Conservation (phyloP, 64 coral and sea anemone genomes). For the Porites lutea region DNA sequence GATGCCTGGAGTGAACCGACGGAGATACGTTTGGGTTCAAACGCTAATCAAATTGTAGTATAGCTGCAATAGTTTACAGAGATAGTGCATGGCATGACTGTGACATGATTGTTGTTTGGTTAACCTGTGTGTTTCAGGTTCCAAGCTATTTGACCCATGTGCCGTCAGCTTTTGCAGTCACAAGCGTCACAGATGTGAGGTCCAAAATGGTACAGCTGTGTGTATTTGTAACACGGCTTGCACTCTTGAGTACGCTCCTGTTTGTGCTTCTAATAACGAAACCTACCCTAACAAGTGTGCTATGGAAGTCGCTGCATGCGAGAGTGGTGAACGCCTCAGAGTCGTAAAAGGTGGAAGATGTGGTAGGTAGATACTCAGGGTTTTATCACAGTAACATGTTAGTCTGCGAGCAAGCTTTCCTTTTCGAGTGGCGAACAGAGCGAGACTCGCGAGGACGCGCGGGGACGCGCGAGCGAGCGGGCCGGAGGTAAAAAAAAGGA, state of each 20-base stretch:
- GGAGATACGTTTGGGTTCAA: too few relatives aligned
- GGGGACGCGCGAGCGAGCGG: too few relatives aligned
- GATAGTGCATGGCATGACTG: too few relatives aligned
- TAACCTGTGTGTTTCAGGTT: neutral
- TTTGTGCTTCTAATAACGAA: conserved; percentile 77
- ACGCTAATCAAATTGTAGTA: too few relatives aligned
- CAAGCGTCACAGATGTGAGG: conserved; percentile 38
- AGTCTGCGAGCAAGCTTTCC: neutral
- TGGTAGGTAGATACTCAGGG: conserved; percentile 1
- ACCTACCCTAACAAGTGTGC: conserved; percentile 71
- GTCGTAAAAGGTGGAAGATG: conserved; percentile 31
- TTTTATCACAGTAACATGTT: neutral
- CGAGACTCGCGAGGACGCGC: too few relatives aligned
- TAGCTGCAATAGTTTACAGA: too few relatives aligned
- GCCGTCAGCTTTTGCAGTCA: conserved; percentile 47
- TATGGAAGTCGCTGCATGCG: conserved; percentile 50
- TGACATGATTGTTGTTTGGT: neutral
- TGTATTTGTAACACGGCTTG: conserved; percentile 63
- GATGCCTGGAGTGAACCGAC: too few relatives aligned
- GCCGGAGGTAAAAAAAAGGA: too few relatives aligned
- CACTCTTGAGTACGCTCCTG: conserved; percentile 54
- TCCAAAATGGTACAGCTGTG: conserved; percentile 42
- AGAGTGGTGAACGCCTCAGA: conserved; percentile 1
- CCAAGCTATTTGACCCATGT: conserved; percentile 27
- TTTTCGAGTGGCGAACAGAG: too few relatives aligned